These are phyloP conservation scores for Pristionchus entomophagus DNA, from an alignment of 2,888 invertebrate genomes.

Conservation along the genomic window DNA sequence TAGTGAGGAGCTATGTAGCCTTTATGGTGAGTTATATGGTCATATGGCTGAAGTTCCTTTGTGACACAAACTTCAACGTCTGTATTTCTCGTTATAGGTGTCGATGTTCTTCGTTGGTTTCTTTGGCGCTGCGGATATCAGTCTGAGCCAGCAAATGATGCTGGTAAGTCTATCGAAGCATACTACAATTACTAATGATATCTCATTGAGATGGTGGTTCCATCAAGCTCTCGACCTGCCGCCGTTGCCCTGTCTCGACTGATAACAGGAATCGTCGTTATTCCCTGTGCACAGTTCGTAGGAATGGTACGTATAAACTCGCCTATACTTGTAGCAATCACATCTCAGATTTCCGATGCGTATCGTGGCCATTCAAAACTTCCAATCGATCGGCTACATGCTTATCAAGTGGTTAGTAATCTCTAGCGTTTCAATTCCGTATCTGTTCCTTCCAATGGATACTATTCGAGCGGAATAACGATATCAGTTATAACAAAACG, in stretches of 20 bases:
- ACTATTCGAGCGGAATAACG: too few relatives aligned
- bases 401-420: not conserved
- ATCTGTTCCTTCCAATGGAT: not conserved
- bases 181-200: too few relatives aligned
- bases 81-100: too few relatives aligned
- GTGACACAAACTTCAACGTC: too few relatives aligned
- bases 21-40: not conserved
- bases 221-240: not conserved
- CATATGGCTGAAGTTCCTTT: too few relatives aligned
- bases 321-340: too few relatives aligned
- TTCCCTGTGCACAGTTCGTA: not conserved
- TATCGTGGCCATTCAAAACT: not conserved
- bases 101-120: not conserved
- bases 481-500: too few relatives aligned
- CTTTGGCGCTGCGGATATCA: not conserved
- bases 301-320: not conserved
- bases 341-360: not conserved
- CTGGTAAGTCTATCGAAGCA: not conserved
- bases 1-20: not conserved
- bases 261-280: not conserved
- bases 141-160: not conserved
- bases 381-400: not conserved
- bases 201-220: not conserved
- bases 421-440: not conserved
- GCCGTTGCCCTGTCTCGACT: not conserved